phyloP scores from a whole-genome alignment of 2,797 vertebrate genomes.

The Malurus leucopterus region DNA sequence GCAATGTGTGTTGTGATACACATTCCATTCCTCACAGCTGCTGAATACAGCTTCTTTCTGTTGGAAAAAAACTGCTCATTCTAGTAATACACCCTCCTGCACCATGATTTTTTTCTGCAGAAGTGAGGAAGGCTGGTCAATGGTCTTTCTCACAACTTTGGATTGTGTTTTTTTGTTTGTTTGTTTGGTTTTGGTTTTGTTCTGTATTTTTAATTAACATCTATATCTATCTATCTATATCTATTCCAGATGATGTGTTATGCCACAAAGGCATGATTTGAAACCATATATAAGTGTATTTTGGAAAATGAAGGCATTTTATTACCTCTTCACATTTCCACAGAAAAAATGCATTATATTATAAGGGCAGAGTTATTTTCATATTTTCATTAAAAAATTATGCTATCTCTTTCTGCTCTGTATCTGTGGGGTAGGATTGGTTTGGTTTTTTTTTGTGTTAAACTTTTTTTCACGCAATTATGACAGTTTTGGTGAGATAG shows the following conservation, averaged over 20 bases:
- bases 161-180: background rate
- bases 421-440: background rate
- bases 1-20: background rate
- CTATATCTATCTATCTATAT: background rate
- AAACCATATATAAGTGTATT: background rate
- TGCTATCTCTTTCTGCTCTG: fast-evolving
- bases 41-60: background rate
- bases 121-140: background rate
- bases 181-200: background rate
- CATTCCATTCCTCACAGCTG: background rate
- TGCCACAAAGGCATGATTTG: background rate
- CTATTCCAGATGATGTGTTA: background rate
- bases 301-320: background rate
- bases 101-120: background rate
- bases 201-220: background rate
- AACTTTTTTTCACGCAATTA: background rate
- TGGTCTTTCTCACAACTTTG: background rate
- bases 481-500: background rate
- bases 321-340: background rate
- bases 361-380: background rate
- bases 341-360: background rate
- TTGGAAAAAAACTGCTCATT: background rate
- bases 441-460: background rate
- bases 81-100: background rate
- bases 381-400: background rate